These are phyloP conservation scores for Nyctalus aviator DNA, from an alignment of 2,797 vertebrate genomes.

Conservation along the genomic window DNA sequence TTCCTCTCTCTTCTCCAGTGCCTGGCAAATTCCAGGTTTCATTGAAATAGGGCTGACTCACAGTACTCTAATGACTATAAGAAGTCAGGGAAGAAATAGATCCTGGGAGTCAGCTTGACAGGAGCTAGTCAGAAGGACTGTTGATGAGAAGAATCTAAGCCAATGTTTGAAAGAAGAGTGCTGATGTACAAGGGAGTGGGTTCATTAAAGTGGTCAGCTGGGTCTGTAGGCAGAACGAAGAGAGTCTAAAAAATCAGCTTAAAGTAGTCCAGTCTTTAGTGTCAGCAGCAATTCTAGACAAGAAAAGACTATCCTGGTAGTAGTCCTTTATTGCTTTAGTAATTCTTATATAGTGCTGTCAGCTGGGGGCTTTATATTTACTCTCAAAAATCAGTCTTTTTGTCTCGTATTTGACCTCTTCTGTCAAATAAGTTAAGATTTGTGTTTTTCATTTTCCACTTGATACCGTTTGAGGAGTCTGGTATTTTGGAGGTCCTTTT, in stretches of 20 bases:
- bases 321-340: neutral
- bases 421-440: neutral
- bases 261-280: neutral
- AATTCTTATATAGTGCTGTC: neutral
- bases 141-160: neutral
- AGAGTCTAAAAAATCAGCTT: neutral
- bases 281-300: neutral
- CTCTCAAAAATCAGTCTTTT: neutral
- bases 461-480: neutral
- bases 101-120: neutral
- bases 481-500: neutral
- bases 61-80: neutral
- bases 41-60: slow-evolving; percentile 28
- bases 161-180: neutral
- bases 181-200: too few species aligned
- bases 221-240: neutral
- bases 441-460: neutral
- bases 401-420: neutral
- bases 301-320: neutral
- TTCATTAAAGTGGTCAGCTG: accelerated
- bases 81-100: neutral
- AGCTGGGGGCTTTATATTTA: neutral
- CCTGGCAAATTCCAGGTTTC: neutral
- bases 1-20: neutral
- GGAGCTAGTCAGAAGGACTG: neutral